Evolutionary conservation across 2,113 vertebrate genomes (phyloP).

Genomic region (Octodon degus): DNA sequence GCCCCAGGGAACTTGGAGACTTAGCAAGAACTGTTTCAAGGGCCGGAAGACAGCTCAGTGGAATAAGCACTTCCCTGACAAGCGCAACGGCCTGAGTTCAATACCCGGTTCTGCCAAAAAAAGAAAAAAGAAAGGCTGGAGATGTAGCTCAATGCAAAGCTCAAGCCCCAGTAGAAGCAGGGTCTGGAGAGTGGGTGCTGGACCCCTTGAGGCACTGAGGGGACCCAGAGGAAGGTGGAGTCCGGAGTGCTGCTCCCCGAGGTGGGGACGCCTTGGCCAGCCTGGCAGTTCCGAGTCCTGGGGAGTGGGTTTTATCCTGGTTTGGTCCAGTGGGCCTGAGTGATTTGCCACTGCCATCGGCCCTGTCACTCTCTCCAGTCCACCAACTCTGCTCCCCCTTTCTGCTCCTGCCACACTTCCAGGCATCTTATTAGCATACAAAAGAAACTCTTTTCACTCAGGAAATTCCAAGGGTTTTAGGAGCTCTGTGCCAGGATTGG

Average conservation of each 20-base stretch:
- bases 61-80: too few species aligned
- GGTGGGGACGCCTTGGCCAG: background rate
- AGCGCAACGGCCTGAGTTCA: too few species aligned
- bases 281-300: background rate
- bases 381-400: background rate
- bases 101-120: too few species aligned
- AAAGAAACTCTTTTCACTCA: background rate
- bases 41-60: too few species aligned
- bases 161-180: background rate
- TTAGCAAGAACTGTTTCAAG: background rate
- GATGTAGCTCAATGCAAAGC: background rate
- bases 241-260: background rate
- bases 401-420: background rate
- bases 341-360: background rate
- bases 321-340: background rate
- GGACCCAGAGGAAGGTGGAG: background rate
- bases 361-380: background rate
- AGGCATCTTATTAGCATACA: background rate
- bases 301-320: background rate
- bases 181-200: background rate
- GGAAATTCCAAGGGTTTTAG: background rate
- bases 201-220: background rate
- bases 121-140: background rate
- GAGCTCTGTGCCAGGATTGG: background rate
- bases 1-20: background rate